phyloP scores from a whole-genome alignment of 2,888 invertebrate genomes.

The Hymenopus coronatus region DNA sequence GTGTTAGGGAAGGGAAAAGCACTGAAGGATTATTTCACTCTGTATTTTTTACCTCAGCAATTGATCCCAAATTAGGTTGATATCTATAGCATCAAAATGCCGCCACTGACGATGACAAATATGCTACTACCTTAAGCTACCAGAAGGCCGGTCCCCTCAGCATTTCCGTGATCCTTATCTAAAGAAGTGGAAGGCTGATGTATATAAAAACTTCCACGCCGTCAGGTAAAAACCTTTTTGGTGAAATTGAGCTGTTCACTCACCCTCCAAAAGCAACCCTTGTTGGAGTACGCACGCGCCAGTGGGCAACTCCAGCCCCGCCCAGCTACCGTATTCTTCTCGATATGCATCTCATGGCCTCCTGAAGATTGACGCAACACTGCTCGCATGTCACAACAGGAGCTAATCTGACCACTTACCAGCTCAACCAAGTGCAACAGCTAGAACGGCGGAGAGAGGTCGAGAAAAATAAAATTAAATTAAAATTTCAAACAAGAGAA shows the following conservation, averaged over 20 bases:
- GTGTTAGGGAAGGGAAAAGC: no score
- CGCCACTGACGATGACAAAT: constrained; percentile 6
- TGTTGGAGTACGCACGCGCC: neutral
- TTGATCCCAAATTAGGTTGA: constrained; percentile 11
- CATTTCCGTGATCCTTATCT: constrained; percentile 20
- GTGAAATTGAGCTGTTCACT: constrained; percentile 19
- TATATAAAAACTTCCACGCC: neutral
- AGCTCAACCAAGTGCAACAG: neutral
- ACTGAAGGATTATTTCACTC: no score
- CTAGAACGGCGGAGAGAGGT: neutral
- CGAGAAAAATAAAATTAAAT: no score
- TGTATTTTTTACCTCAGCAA: neutral
- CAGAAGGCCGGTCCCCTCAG: neutral
- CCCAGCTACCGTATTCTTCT: neutral
- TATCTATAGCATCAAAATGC: neutral
- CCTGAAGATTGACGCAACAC: neutral
- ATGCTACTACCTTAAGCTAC: neutral
- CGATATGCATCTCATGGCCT: neutral
- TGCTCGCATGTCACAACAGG: neutral
- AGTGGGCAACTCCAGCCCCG: neutral
- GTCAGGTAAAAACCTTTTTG: constrained; percentile 12
- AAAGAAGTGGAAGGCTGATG: neutral
- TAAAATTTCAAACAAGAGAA: no score
- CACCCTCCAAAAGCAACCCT: constrained; percentile 15
- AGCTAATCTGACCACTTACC: neutral